Evolutionary conservation across 2,888 invertebrate species (phyloP).

Genomic region (Dicyrtomina minuta): DNA sequence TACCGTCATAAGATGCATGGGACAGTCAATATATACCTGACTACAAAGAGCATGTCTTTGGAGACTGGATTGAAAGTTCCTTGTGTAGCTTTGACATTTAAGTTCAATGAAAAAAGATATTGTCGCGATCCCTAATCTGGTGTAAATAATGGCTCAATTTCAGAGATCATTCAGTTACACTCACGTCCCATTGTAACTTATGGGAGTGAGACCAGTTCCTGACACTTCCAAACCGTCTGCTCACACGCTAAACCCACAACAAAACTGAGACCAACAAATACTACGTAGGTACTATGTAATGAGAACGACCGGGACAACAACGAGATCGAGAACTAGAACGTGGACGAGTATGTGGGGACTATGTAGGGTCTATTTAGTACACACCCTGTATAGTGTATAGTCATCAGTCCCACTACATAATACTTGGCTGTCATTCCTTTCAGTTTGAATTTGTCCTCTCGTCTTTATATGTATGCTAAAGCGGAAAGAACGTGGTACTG

Average conservation of each 20-base stretch:
- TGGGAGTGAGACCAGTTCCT: too few species aligned
- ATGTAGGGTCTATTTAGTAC: too few species aligned
- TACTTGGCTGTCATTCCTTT: not conserved
- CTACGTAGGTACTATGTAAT: not conserved
- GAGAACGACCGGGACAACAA: too few species aligned
- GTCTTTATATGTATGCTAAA: not conserved
- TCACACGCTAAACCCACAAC: not conserved
- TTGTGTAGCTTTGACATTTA: not conserved
- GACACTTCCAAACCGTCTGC: not conserved
- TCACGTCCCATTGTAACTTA: not conserved
- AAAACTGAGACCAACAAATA: not conserved
- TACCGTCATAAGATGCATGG: too few species aligned
- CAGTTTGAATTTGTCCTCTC: conserved; percentile 10
- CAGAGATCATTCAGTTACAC: conserved; percentile 10
- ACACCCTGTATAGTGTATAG: too few species aligned
- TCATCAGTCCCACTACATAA: too few species aligned
- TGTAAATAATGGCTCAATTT: conserved; percentile 31
- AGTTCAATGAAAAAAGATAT: conserved; percentile 9
- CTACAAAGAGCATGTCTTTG: too few species aligned
- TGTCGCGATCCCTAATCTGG: conserved; percentile 27
- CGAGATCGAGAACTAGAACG: too few species aligned
- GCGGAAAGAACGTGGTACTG: not conserved
- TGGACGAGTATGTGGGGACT: too few species aligned
- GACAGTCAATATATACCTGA: too few species aligned
- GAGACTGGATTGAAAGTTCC: not conserved